Conservation (phyloP, 2,113 vertebrate species). For the Synchiropus splendidus region DNA sequence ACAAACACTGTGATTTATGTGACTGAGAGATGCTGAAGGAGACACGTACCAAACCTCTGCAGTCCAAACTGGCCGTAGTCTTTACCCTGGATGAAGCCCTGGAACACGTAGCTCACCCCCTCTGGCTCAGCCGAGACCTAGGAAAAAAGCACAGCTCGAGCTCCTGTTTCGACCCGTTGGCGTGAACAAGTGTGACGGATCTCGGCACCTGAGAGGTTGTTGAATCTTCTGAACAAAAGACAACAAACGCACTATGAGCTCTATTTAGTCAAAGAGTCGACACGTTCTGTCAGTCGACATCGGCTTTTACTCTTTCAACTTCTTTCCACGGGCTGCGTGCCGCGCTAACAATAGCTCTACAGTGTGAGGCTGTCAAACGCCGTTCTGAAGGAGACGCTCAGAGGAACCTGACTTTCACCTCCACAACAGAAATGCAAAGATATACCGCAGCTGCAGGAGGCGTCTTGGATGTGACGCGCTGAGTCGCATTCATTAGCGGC, state of each 20-base stretch:
- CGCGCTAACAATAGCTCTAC: slow-evolving; percentile 32
- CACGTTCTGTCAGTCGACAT: slow-evolving; percentile 15
- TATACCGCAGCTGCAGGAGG: slow-evolving; percentile 1
- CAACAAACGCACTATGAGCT: slow-evolving; percentile 17
- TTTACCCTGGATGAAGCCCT: slow-evolving; percentile 96
- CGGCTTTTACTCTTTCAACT: slow-evolving; percentile 23
- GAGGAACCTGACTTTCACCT: slow-evolving; percentile 32
- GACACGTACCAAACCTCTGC: slow-evolving; percentile 82
- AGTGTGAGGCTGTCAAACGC: slow-evolving; percentile 5
- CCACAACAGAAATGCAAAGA: background rate
- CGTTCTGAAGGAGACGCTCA: slow-evolving; percentile 3
- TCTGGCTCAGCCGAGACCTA: slow-evolving; percentile 95
- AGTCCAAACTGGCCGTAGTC: slow-evolving; percentile 96
- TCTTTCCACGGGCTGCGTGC: slow-evolving; percentile 4
- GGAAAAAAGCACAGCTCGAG: slow-evolving; percentile 1
- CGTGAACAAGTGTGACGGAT: slow-evolving; percentile 10
- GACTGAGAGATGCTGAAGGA: background rate
- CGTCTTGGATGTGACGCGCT: too few relatives aligned
- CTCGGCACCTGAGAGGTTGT: slow-evolving; percentile 1
- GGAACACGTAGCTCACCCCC: slow-evolving; percentile 90
- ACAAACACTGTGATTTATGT: too few relatives aligned
- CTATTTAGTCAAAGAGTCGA: slow-evolving; percentile 19
- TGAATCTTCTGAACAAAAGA: slow-evolving; percentile 6
- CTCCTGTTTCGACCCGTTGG: slow-evolving; percentile 3
- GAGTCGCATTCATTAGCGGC: too few relatives aligned